Base-by-base conservation (phyloP, 2,113 vertebrate genomes). In the Capreolus pygargus region DNA sequence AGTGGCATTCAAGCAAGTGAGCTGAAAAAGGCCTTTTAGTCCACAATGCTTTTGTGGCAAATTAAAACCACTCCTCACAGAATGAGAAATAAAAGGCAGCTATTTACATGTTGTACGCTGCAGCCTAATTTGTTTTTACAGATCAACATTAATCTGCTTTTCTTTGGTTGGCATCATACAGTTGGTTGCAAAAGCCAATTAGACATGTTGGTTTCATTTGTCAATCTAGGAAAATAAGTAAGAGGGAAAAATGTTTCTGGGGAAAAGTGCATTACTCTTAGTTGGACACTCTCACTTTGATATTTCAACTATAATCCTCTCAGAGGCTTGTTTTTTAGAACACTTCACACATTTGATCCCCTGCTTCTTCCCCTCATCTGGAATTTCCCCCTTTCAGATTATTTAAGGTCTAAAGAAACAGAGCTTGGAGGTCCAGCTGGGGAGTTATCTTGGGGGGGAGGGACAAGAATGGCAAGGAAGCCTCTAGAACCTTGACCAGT, bases 111-210 rank as follows among this genome's bases (percentile, higher is more conserved):
- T 45, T 30, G 14, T 86, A 79, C 58, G 97, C 57, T 79, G 28
- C 21, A 96, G 33, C 30, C 50, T 95, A 93, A 97, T 97, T 96
- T 94, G 61, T 92, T 98, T 96, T 70, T 60, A 91, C 17, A 97
- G 85, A 95, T 94, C 57, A 97, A 52, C 15, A 93, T 90, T 93
- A 82, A 94, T 60, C 92, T 96, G 16, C 16, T 61, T 97, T 94
- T 91, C 47, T 86, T 92, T 60, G 91, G 28, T 11, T 19, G 36
- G 7, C 54, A 89, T 6, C 84, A 67, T 58, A 89, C 93, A 97
- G 36, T 28, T 45, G 60, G 27, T 82, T 98, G 92, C 82, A 97
- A 97, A 98, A 92, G 88, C 55, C 94, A 97, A 83, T 86, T 94
- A 67, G 58, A 95, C 97, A 95, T 28, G 25, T 85, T 57, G 54